Percentiles rank a stretch among this genome's conserved stretches.
Evolutionary conservation across 2,113 vertebrate species (phyloP).

Genomic region (Junco hyemalis): DNA sequence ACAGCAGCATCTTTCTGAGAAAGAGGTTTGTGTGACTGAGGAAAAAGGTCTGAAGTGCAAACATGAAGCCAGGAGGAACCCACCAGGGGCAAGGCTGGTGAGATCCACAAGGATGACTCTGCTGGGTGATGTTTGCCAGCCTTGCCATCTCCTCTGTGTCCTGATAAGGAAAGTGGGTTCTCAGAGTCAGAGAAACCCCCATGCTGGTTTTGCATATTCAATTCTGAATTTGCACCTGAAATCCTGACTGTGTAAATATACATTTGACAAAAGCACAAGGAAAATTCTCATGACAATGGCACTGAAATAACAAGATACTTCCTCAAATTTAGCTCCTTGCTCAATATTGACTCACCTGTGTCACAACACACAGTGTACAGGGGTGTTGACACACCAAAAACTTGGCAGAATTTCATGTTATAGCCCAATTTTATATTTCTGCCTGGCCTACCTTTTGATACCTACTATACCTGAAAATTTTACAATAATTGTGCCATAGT

Average conservation of each 20-base stretch:
- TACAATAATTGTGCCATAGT: not conserved
- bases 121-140: not conserved
- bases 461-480: not conserved
- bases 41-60: not conserved
- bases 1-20: not conserved
- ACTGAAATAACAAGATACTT: not conserved
- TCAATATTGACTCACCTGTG: not conserved
- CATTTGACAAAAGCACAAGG: not conserved
- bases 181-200: not conserved
- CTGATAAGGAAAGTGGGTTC: not conserved
- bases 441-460: not conserved
- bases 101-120: not conserved
- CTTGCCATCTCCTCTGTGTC: not conserved
- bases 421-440: not conserved
- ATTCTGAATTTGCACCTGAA: not conserved
- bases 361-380: not conserved
- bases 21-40: not conserved
- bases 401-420: not conserved
- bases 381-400: not conserved
- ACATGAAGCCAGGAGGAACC: not conserved
- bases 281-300: not conserved
- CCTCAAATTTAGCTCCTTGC: not conserved
- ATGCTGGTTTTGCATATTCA: not conserved
- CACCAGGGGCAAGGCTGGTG: not conserved
- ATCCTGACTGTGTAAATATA: not conserved